Evolutionary conservation across 2,113 vertebrate genomes (phyloP), one percentile per base, ranked within the genome.

Genomic region (Xiphophorus maculatus): DNA sequence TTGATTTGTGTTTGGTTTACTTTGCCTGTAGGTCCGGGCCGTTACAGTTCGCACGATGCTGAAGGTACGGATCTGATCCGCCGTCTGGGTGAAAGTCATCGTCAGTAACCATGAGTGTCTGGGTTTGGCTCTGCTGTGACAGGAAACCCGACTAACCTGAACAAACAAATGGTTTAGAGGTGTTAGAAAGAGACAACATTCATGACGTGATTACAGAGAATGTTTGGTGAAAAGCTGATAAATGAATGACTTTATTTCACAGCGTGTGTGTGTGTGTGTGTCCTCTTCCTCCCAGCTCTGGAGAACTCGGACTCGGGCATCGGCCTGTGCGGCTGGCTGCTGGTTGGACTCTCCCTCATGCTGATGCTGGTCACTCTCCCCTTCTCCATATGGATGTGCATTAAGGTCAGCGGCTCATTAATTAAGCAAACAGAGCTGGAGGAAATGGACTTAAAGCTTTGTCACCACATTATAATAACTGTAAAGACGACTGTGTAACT

Each of bases 381-480:
- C 1, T 0, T 98, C 40, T 98, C 98, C 8, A 66, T 99, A 84
- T 99, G 97, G 98, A 93, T 98, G 93, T 98, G 97, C 92, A 96
- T 99, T 81, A 98, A 98, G 96, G 73, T 74, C 22, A 27, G 73
- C 42, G 13, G 14, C n/a, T 5, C 3, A 15, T 44, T 32, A 29
- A 1, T 4, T 28, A n/a, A 35, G 25, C 51, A 58, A 58, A 58
- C 51, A 58, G 2, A 33, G 10, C 35, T 37, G 35, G 35, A 9
- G 11, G 35, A 37, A 37, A 37, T 37, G 35, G 35, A 37, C 35
- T 35, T 2, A 35, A 10, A 35, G 35, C 8, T 37, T 37, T 3
- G 3, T 37, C 35, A 37, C 10, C 35, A 37, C 35, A 12, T 37
- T 37, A 37, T 12, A 11, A 37, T 11, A 11, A 37, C 35, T 37